phyloP scores from a whole-genome alignment of 1,140 invertebrate genomes.

The Agrilus planipennis region DNA sequence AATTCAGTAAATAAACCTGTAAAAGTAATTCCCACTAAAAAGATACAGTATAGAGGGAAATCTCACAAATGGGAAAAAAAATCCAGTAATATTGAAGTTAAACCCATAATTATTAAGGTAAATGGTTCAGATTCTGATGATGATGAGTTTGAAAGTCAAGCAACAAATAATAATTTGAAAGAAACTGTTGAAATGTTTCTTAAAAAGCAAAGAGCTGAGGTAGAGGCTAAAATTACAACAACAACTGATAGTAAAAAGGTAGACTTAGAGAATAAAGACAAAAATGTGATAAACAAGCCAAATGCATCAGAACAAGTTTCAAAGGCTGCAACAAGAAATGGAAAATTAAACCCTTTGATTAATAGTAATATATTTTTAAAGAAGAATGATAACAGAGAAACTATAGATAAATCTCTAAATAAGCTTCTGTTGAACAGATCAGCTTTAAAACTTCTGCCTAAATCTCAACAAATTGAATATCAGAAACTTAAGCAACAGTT shows the following conservation, averaged over 20 bases:
- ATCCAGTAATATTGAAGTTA: conserved; percentile 15
- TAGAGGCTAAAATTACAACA: conserved; percentile 17
- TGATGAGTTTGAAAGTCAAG: conserved; percentile 6
- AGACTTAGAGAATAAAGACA: too few relatives aligned
- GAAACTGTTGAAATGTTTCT: conserved; percentile 24
- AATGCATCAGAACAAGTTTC: too few relatives aligned
- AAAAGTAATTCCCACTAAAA: too few relatives aligned
- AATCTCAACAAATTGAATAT: conserved; percentile 30
- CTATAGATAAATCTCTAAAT: conserved; percentile 1
- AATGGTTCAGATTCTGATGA: conserved; percentile 25
- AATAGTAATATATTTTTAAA: too few relatives aligned
- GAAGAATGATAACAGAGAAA: neutral
- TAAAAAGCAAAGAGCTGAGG: conserved; percentile 28
- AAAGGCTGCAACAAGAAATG: too few relatives aligned
- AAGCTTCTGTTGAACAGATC: conserved; percentile 21
- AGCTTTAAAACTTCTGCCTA: conserved; percentile 26
- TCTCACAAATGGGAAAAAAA: too few relatives aligned
- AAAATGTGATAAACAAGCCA: too few relatives aligned
- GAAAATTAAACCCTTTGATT: too few relatives aligned
- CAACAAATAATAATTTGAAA: conserved; percentile 2
- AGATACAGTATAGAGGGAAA: too few relatives aligned
- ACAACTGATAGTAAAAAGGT: conserved; percentile 6
- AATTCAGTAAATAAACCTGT: too few relatives aligned
- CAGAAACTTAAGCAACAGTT: conserved; percentile 23
- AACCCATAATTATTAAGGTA: conserved; percentile 30